Evolutionary conservation across 2,888 invertebrate genomes (phyloP).

Genomic region (Ophion ellenae): DNA sequence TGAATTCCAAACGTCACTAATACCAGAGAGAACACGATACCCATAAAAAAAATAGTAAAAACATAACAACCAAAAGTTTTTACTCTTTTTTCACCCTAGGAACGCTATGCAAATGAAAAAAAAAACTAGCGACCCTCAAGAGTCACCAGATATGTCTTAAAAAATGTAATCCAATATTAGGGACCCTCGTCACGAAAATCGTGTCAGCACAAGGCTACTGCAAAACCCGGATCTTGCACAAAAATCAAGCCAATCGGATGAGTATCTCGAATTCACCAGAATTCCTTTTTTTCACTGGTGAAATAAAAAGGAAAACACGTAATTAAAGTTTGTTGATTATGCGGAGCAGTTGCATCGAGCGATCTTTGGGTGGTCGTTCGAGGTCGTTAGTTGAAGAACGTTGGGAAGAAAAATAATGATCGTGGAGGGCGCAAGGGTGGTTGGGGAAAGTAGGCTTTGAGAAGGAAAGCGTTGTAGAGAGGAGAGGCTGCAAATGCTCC

Average conservation of each 20-base stretch:
- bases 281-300: not conserved
- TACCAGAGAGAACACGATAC: no score
- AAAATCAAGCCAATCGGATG: not conserved
- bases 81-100: no score
- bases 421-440: conserved; percentile 5
- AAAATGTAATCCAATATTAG: no score
- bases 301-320: not conserved
- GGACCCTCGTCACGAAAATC: no score
- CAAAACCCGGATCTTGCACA: no score
- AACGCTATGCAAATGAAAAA: no score
- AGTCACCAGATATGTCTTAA: no score
- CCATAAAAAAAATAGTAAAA: no score
- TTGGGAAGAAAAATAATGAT: conserved; percentile 39
- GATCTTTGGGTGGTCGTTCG: conserved; percentile 56
- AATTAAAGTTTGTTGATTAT: not conserved
- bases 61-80: no score
- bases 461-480: conserved; percentile 43
- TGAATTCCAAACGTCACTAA: no score
- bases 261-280: not conserved
- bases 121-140: no score
- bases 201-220: no score
- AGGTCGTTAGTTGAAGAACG: conserved; percentile 58
- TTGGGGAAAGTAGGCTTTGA: conserved; percentile 32
- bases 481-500: conserved; percentile 73
- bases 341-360: conserved; percentile 20